Evolutionary conservation across 2,113 vertebrate genomes (phyloP).

Genomic region (Panthera uncia): DNA sequence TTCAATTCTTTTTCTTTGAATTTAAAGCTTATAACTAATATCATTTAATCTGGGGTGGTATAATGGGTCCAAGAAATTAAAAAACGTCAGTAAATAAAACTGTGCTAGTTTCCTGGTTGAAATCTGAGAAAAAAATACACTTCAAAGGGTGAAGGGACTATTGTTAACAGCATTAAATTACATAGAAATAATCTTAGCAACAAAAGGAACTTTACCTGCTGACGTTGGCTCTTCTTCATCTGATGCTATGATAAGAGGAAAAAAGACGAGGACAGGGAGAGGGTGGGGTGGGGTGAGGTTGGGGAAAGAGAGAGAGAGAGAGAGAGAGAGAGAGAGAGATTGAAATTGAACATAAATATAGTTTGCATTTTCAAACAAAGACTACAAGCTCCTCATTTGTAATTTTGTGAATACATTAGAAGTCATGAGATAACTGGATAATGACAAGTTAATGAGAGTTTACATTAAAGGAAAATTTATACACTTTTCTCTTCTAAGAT

Average conservation of each 20-base stretch:
- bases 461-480: not conserved
- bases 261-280: not conserved
- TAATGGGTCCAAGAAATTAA: not conserved
- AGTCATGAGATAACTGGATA: not conserved
- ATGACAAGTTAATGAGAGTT: not conserved
- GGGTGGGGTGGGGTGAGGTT: accelerated
- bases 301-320: not conserved
- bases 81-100: not conserved
- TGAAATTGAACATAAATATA: constrained; percentile 9
- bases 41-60: not conserved
- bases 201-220: constrained; percentile 75
- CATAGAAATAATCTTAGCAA: not conserved
- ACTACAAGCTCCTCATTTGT: not conserved
- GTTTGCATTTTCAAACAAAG: constrained; percentile 50
- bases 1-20: not conserved
- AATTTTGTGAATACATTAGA: not conserved
- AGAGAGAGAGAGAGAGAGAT: constrained; percentile 2
- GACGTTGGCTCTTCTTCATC: constrained; percentile 84
- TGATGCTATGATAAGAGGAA: constrained; percentile 67
- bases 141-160: not conserved
- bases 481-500: not conserved
- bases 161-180: not conserved
- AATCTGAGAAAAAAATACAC: not conserved
- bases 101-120: not conserved
- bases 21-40: not conserved